Evolutionary conservation across 2,888 invertebrate genomes (phyloP), one percentile per base, ranked within the genome.

Genomic region (Graphium colonna): DNA sequence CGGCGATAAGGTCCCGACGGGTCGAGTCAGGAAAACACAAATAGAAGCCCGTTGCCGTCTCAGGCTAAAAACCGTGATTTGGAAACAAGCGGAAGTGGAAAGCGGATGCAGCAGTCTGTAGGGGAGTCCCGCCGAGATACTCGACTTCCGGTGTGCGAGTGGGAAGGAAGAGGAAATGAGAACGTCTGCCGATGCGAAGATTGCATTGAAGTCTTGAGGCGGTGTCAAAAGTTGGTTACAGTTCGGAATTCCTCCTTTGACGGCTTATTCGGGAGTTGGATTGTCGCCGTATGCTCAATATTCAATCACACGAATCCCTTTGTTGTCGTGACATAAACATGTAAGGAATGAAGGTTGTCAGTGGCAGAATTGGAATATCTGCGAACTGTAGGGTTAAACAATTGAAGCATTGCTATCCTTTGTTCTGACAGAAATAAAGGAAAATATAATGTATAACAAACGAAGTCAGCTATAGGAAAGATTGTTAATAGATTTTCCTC

Each of bases 21-120:
- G 40, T 59, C 57, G 48, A 42, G 40, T 59, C 58, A 63, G 64
- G 62, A 67, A 67, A 60, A 52, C 65, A 65, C 67, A 75, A 72
- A 75, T 68, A 71, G 71, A 65, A 60, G 51, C 55, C 61, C 67
- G 64, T 62, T 62, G 61, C 62, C 10, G 56, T 68, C 72, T 63
- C 62, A 63, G 69, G 73, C 71, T 74, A 73, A 77, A 79, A 79
- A 73, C 68, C 66, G 67, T 73, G 67, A 75, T 77, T 78, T 71
- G 69, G 72, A 74, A 75, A 69, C 65, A 71, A 66, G 69, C 74
- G 82, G 80, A 82, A 76, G 79, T 77, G 68, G 65, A 74, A 72
- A 79, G 74, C 82, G 85, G 84, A 84, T 64, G 76, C 64, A 73
- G 73, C 82, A 81, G 83, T 79, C 81, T 82, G 80, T 71, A 76